Evolutionary conservation across 2,888 invertebrate species (phyloP), one percentile per base, ranked within the genome.

Genomic region (Tipula unca): DNA sequence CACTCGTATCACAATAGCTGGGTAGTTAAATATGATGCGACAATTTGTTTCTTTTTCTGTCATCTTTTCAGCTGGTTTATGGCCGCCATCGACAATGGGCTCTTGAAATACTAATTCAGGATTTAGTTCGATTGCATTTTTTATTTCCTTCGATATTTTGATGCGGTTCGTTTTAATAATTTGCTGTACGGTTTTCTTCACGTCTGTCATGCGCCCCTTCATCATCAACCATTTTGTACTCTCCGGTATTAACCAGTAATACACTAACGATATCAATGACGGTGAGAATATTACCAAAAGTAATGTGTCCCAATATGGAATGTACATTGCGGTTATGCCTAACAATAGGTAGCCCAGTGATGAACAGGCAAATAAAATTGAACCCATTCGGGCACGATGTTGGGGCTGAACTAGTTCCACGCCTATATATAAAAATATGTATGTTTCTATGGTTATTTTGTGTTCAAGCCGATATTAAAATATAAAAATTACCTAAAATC

Each of bases 351-450:
- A 93, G 1, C 95, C 95, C 42, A 93, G 88, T 0, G 94, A 93
- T 87, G 94, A 93, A 86, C 94, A 94, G 25, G 94, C 92, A 87
- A 94, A 93, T 25, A 94, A 92, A 86, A 95, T 91, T 84, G 94
- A 91, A 85, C 95, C 94, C 1, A 93, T 94, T 85, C 95, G 89
- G 36, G 95, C 94, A 85, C 95, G 91, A 86, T 93, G 93, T 86
- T 93, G 92, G 20, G 94, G 94, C 2, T 94, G 94, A 82, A 95
- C 93, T 90, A 95, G 92, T 89, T 96, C 95, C 87, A 95, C 89
- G 94, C 95, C 94, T 88, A 95, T 90, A 88, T 95, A 1, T 42
- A 42, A 42, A 32, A n/a, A n/a, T n/a, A n/a, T n/a, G n/a, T n/a
- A n/a, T n/a, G n/a, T n/a, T n/a, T n/a, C n/a, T n/a, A n/a, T n/a